Evolutionary conservation across 2,888 invertebrate genomes (phyloP).

Genomic region (Stratiomys singularior): DNA sequence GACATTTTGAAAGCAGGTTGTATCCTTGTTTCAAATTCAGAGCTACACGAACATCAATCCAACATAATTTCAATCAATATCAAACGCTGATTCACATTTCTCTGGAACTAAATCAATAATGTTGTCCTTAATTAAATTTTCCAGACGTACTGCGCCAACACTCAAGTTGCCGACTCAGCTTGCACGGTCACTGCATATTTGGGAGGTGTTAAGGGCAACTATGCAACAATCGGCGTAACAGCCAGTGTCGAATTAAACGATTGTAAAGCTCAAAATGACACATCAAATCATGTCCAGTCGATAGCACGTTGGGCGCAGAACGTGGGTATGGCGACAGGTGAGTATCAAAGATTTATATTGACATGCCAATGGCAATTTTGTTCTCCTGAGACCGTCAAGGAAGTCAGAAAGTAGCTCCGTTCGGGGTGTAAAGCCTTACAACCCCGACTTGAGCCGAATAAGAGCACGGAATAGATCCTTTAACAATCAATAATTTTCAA

Average conservation of each 20-base stretch:
- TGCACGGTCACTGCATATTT: constrained; percentile 86
- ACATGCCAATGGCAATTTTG: too few relatives aligned
- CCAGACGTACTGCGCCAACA: constrained; percentile 81
- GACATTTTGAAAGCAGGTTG: too few relatives aligned
- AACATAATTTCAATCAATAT: too few relatives aligned
- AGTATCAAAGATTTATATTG: too few relatives aligned
- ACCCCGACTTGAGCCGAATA: neutral
- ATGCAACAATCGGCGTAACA: constrained; percentile 79
- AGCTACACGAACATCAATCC: too few relatives aligned
- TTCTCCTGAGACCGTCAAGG: too few relatives aligned
- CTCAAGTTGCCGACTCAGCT: constrained; percentile 86
- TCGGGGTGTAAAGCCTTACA: neutral
- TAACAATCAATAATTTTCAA: too few relatives aligned
- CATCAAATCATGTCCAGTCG: constrained; percentile 72
- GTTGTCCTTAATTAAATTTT: constrained; percentile 38
- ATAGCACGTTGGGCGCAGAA: constrained; percentile 78
- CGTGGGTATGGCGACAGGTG: constrained; percentile 72
- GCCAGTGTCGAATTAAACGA: constrained; percentile 74
- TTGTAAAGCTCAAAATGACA: constrained; percentile 72
- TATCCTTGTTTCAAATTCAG: too few relatives aligned
- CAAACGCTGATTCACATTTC: neutral
- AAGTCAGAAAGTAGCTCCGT: too few relatives aligned
- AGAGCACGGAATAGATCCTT: too few relatives aligned
- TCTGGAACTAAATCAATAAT: constrained; percentile 18
- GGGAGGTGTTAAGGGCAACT: constrained; percentile 82